These are phyloP conservation scores for Oreochromis spilurus DNA, from an alignment of 2,113 vertebrate genomes.

Conservation along the genomic window DNA sequence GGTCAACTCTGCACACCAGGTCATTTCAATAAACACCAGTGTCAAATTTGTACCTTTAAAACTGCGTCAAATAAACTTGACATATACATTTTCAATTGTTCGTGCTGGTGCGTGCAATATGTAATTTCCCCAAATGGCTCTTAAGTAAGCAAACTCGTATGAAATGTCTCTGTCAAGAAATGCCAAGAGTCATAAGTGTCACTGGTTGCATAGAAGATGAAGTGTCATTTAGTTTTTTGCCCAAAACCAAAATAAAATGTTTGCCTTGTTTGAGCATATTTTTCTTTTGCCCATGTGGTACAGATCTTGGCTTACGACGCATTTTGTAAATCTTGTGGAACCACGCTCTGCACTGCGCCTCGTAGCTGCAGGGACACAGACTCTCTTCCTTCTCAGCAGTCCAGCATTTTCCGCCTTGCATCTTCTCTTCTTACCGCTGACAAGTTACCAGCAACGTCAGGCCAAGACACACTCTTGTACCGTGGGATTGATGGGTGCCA, in stretches of 20 bases:
- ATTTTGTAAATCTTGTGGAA: slow-evolving; percentile 57
- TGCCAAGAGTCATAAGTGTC: slow-evolving; percentile 53
- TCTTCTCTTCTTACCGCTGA: slow-evolving; percentile 1
- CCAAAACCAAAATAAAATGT: slow-evolving; percentile 54
- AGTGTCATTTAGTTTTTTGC: slow-evolving; percentile 51
- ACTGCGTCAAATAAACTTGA: neutral
- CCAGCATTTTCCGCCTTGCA: neutral
- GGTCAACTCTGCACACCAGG: slow-evolving; percentile 15
- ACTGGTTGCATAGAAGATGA: slow-evolving; percentile 54
- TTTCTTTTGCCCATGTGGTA: slow-evolving; percentile 63
- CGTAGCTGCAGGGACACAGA: slow-evolving; percentile 40
- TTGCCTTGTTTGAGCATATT: slow-evolving; percentile 48
- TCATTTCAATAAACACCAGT: slow-evolving; percentile 48
- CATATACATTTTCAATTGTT: slow-evolving; percentile 10
- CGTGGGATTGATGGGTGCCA: slow-evolving; percentile 58
- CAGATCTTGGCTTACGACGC: slow-evolving; percentile 23
- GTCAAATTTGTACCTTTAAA: slow-evolving; percentile 49
- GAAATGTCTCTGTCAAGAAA: slow-evolving; percentile 36
- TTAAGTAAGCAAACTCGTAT: slow-evolving; percentile 47
- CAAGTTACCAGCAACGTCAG: slow-evolving; percentile 20
- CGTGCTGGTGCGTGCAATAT: neutral
- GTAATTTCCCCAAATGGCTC: slow-evolving; percentile 31
- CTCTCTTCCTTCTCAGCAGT: neutral
- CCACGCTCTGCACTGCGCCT: slow-evolving; percentile 41
- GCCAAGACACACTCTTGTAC: slow-evolving; percentile 51